phyloP scores from a whole-genome alignment of 2,888 invertebrate species.

The Tenthredo livida region DNA sequence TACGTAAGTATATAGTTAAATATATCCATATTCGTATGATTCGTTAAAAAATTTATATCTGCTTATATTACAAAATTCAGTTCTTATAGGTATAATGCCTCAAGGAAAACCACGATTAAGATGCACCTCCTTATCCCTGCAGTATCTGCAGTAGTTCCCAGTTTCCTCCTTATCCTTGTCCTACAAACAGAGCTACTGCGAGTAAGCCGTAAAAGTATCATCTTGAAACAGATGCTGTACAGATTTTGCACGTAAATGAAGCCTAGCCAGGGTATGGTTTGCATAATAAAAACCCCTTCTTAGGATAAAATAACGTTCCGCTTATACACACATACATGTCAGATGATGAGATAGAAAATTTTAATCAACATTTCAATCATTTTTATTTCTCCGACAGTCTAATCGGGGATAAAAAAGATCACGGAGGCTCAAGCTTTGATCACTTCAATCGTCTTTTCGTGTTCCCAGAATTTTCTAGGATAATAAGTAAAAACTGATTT shows the following conservation, averaged over 20 bases:
- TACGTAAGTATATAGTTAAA: too few relatives aligned
- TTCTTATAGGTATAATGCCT: too few relatives aligned
- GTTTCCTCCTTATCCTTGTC: slow-evolving; percentile 31
- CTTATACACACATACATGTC: too few relatives aligned
- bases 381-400: background rate
- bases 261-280: background rate
- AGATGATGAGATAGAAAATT: background rate
- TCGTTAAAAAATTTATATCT: too few relatives aligned
- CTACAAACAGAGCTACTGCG: slow-evolving; percentile 23
- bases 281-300: background rate
- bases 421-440: too few relatives aligned
- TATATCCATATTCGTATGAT: too few relatives aligned
- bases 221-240: slow-evolving; percentile 38
- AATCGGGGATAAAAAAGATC: background rate
- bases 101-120: background rate
- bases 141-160: background rate
- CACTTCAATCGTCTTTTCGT: too few relatives aligned
- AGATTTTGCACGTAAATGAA: slow-evolving; percentile 44
- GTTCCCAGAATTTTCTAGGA: too few relatives aligned
- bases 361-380: background rate
- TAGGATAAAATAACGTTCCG: background rate
- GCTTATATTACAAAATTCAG: background rate
- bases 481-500: too few relatives aligned
- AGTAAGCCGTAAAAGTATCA: slow-evolving; percentile 38
- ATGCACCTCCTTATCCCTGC: slow-evolving; percentile 12